Evolutionary conservation across 2,888 invertebrate genomes (phyloP).

Genomic region (Drosophila ustulata): DNA sequence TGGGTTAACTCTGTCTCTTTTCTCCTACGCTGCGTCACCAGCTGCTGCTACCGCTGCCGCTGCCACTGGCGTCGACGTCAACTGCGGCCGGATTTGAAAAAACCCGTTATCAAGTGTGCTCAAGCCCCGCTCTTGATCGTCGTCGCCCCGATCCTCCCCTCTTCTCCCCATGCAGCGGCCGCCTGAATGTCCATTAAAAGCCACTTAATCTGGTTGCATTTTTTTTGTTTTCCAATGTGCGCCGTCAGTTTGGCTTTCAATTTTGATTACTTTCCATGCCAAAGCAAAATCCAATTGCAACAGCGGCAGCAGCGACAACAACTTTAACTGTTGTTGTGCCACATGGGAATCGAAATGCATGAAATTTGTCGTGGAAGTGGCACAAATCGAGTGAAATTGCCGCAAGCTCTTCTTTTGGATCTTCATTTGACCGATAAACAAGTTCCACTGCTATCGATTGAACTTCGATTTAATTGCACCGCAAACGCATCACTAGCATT

Average conservation of each 20-base stretch:
- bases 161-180: background rate
- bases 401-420: slow-evolving; percentile 19
- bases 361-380: slow-evolving; percentile 45
- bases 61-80: slow-evolving; percentile 15
- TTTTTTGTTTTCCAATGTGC: slow-evolving; percentile 10
- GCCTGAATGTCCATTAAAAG: slow-evolving; percentile 55
- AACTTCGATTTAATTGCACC: background rate
- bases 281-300: slow-evolving; percentile 32
- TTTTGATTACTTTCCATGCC: slow-evolving; percentile 70
- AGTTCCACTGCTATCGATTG: slow-evolving; percentile 17
- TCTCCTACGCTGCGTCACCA: slow-evolving; percentile 28
- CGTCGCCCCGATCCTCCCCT: background rate
- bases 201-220: slow-evolving; percentile 49
- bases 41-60: slow-evolving; percentile 10
- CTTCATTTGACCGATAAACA: slow-evolving; percentile 21
- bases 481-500: background rate
- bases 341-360: slow-evolving; percentile 35
- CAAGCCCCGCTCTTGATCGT: slow-evolving; percentile 36
- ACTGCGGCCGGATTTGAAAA: slow-evolving; percentile 65
- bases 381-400: slow-evolving; percentile 49
- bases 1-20: slow-evolving; percentile 68
- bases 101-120: slow-evolving; percentile 64
- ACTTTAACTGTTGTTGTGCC: slow-evolving; percentile 17
- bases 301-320: slow-evolving; percentile 3
- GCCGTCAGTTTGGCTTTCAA: slow-evolving; percentile 34